Base-by-base conservation (phyloP, 2,888 invertebrate species). In the Hirtodrosophila trivittata region DNA sequence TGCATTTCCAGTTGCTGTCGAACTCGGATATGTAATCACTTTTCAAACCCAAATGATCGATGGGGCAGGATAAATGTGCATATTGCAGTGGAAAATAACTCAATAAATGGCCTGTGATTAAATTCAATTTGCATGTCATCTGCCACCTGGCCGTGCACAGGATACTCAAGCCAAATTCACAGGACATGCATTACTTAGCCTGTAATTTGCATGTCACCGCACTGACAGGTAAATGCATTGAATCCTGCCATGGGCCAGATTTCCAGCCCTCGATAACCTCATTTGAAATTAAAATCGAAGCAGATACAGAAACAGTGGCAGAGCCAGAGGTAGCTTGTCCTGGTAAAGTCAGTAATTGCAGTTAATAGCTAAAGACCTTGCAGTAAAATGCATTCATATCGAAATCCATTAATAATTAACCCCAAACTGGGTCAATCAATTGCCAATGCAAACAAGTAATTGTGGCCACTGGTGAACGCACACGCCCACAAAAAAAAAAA, bases 361-460 rank as follows among this genome's bases (percentile, higher is more conserved):
- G 74, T 63, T 74, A 70, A 74, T 74, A 46, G 50, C 26, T 32
- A 9, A 50, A 56, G 62, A 66, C 46, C 51, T 67, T 67, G 73
- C 67, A 14, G 71, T 50, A 42, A 71, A 77, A 52, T 56, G 60
- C 49, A 21, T 49, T 58, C 66, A 72, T 59, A 62, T 77, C 60
- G 62, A 58, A 71, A 56, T 72, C 68, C 66, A 82, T 75, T 71
- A 65, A 63, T 71, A 83, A 68, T 28, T 60, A 26, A 52, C 65
- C 75, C 51, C 47, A 62, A 78, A 78, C 78, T 85, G 64, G 86
- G 86, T 76, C 83, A 82, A 77, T 63, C 72, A 69, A 85, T 78
- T 85, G 72, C 57, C 76, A 85, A 75, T 72, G 62, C 85, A 77
- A 76, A 77, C 80, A 82, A 68, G 50, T 56, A 63, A 69, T 69